phyloP scores from a whole-genome alignment of 2,797 vertebrate genomes.

The Oryzias dopingdopingensis region DNA sequence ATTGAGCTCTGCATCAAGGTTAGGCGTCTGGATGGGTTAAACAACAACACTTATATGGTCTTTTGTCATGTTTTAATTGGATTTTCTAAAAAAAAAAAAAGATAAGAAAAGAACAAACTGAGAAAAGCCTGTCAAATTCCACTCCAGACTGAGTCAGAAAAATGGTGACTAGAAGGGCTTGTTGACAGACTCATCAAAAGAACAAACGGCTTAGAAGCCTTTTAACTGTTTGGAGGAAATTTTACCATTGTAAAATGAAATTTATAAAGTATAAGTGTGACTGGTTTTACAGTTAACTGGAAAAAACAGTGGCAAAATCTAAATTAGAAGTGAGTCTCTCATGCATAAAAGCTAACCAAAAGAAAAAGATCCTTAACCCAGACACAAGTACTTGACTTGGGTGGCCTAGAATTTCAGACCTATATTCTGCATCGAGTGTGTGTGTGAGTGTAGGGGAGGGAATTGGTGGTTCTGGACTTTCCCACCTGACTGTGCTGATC shows the following conservation, averaged over 20 bases:
- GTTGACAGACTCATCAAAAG: too few species aligned
- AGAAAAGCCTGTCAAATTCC: too few species aligned
- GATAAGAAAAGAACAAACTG: too few species aligned
- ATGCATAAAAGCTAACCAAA: constrained; percentile 9
- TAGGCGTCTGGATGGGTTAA: constrained; percentile 30
- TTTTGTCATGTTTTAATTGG: too few species aligned
- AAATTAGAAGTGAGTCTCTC: not conserved
- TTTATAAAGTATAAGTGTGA: too few species aligned
- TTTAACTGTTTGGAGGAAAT: too few species aligned
- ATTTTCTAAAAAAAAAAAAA: too few species aligned
- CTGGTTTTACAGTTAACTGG: too few species aligned
- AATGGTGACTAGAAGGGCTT: too few species aligned
- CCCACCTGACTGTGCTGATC: constrained; percentile 66
- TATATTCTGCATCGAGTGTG: constrained; percentile 25
- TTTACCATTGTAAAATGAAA: too few species aligned
- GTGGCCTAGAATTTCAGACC: constrained; percentile 52
- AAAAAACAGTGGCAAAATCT: not conserved
- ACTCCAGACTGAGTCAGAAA: too few species aligned
- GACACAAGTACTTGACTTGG: constrained; percentile 32
- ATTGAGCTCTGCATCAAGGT: constrained; percentile 24
- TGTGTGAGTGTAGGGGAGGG: not conserved
- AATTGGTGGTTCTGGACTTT: not conserved
- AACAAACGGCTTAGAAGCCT: too few species aligned
- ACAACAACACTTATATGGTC: not conserved
- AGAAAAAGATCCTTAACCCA: constrained; percentile 42